phyloP scores from a whole-genome alignment of 2,888 invertebrate species.

The Noctua comes region DNA sequence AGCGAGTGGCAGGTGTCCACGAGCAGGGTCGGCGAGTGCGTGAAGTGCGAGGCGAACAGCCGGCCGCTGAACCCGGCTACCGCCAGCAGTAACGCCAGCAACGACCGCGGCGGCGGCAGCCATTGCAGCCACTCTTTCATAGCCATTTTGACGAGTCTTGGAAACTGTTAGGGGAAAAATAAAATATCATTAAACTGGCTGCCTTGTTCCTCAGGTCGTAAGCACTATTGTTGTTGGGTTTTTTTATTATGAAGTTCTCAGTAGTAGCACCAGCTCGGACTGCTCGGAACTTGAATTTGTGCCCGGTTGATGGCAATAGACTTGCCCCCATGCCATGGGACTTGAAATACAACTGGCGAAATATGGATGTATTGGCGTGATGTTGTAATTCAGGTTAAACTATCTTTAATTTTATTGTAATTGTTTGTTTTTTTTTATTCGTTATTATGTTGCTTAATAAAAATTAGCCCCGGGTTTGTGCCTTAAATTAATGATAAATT shows the following conservation, averaged over 20 bases:
- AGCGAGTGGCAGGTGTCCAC: constrained; percentile 98
- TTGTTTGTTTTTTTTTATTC: not conserved
- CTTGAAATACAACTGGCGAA: not conserved
- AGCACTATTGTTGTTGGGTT: not conserved
- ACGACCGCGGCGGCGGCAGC: constrained; percentile 93
- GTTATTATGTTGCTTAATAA: not conserved
- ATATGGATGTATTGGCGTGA: not conserved
- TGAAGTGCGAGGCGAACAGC: constrained; percentile 96
- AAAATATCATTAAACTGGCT: not conserved
- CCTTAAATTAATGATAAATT: not conserved
- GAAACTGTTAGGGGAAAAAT: constrained; percentile 19
- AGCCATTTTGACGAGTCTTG: constrained; percentile 89
- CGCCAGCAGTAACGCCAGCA: constrained; percentile 94
- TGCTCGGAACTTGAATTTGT: not conserved
- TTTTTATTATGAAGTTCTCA: not conserved
- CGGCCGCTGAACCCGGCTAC: constrained; percentile 95
- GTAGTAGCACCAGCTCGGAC: too few relatives aligned
- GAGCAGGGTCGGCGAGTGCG: constrained; percentile 97
- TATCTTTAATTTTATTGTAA: not conserved
- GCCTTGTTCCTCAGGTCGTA: not conserved
- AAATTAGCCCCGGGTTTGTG: not conserved
- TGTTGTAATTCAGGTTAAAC: not conserved
- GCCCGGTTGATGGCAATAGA: not conserved
- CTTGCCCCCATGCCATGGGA: not conserved
- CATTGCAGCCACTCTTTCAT: constrained; percentile 94